Base-by-base conservation (phyloP, 2,113 vertebrate genomes). In the Cathartes aura region DNA sequence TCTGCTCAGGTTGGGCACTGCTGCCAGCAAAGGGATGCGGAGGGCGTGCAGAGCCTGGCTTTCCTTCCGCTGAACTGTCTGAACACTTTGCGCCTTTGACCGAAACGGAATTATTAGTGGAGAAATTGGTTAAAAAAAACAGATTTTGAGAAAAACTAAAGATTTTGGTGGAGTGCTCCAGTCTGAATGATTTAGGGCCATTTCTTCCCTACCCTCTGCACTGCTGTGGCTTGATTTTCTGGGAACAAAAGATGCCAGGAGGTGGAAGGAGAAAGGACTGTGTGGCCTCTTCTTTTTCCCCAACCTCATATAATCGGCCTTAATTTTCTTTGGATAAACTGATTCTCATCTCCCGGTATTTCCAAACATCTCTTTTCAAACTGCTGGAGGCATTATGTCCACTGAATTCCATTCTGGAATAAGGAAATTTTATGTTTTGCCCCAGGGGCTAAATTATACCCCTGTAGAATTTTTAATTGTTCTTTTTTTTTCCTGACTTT, bases 51-150 rank as follows among this genome's bases (percentile, higher is more conserved):
- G 29, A 8, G 66, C 59, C 27, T 4, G 7, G 1, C 10, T 62
- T 30, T 85, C 23, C 32, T 53, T 38, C 56, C 2, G 1, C 58
- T 32, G 38, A 48, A 4, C 59, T 36, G 19, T 8, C 47, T 29
- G 8, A 30, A 13, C 5, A 3, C 36, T 32, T 40, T 0, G 0
- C 48, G 58, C 45, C 24, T 68, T 36, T 43, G 22, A 5, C 24
- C 13, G 1, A 27, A 40, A 19, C 0, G 1, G 27, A 32, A 3
- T 45, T 79, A 15, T 15, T 72, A 16, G 6, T 14, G 36, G 21
- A 73, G n/a, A 36, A 64, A 70, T 6, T n/a, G 32, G 21, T 36
- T 27, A 15, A 85, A 89, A 85, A 89, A 70, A 34, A 1, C 3
- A 63, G 42, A 21, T 94, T 67, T 66, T 11, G 21, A n/a, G 45